A percentile compares a stretch with the other conserved stretches of the same genome.
These are phyloP conservation scores for Tympanuchus pallidicinctus DNA, from an alignment of 2,113 vertebrate genomes.

Conservation along the genomic window DNA sequence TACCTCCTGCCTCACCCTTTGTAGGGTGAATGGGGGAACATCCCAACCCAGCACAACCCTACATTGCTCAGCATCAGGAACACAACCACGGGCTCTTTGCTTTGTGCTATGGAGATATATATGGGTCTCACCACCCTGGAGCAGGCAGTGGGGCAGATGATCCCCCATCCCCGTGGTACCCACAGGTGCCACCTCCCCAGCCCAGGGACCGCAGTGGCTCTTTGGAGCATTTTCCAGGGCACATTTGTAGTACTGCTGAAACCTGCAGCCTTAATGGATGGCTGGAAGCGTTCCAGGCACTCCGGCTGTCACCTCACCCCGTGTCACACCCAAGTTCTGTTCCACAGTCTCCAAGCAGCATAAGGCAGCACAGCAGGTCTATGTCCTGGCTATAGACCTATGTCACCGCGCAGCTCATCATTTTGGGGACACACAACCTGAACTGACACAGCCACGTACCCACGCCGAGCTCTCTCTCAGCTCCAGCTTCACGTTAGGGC, in stretches of 20 bases:
- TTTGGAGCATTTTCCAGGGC: not conserved
- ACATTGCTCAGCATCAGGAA: not conserved
- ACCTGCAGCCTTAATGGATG: not conserved
- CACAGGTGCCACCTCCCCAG: accelerated
- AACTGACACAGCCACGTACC: accelerated
- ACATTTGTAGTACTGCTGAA: not conserved
- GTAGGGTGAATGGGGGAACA: not conserved
- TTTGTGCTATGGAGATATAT: accelerated
- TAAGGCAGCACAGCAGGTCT: not conserved
- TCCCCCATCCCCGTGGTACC: accelerated
- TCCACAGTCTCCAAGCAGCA: not conserved
- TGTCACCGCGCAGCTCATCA: not conserved
- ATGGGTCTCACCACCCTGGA: not conserved
- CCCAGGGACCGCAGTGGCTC: accelerated
- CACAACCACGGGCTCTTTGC: accelerated
- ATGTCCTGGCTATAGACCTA: not conserved
- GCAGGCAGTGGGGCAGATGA: not conserved
- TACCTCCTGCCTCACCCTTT: not conserved
- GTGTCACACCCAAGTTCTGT: not conserved
- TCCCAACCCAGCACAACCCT: not conserved
- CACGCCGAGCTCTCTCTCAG: not conserved
- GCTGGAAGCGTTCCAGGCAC: not conserved
- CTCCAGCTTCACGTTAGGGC: accelerated
- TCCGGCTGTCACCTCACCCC: not conserved
- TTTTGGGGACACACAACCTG: not conserved